phyloP scores from a whole-genome alignment of 2,888 invertebrate genomes.

The Melanostoma scalare region DNA sequence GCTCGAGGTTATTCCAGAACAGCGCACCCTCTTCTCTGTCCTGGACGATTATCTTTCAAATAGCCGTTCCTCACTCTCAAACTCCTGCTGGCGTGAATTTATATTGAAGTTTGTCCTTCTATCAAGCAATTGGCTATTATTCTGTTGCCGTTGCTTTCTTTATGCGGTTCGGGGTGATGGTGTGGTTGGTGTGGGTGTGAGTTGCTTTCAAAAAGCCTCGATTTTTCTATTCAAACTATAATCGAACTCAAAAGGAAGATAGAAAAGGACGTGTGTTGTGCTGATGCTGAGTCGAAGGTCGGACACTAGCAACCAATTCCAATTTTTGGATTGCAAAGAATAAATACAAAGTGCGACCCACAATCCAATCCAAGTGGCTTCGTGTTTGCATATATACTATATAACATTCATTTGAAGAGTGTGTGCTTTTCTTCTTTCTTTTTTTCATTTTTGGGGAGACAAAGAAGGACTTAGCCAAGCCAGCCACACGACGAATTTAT shows the following conservation, averaged over 20 bases:
- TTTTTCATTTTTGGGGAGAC: conserved; percentile 31
- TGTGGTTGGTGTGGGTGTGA: conserved; percentile 30
- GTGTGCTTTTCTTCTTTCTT: no score
- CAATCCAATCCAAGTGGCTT: conserved; percentile 63
- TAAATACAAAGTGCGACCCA: conserved; percentile 59
- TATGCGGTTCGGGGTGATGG: no score
- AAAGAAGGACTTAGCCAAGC: conserved; percentile 54
- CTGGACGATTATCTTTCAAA: conserved; percentile 45
- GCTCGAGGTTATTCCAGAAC: conserved; percentile 44
- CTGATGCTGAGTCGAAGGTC: conserved; percentile 21
- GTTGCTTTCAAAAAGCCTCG: conserved; percentile 48
- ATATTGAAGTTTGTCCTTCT: conserved; percentile 58
- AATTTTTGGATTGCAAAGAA: conserved; percentile 62
- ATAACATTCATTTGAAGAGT: conserved; percentile 17
- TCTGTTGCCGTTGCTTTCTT: conserved; percentile 34
- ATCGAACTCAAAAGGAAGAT: conserved; percentile 23
- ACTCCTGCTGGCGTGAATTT: conserved; percentile 45
- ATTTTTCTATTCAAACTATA: conserved; percentile 36
- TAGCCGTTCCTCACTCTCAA: conserved; percentile 16
- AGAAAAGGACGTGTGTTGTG: conserved; percentile 2
- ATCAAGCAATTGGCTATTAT: conserved; percentile 62
- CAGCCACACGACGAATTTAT: conserved; percentile 69
- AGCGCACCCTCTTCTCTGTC: conserved; percentile 1
- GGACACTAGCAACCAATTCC: conserved; percentile 57
- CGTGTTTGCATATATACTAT: conserved; percentile 54